A percentile compares a stretch with the other conserved stretches of the same genome.
Conservation (phyloP, 2,888 invertebrate genomes). For the Habroteleia sp. region DNA sequence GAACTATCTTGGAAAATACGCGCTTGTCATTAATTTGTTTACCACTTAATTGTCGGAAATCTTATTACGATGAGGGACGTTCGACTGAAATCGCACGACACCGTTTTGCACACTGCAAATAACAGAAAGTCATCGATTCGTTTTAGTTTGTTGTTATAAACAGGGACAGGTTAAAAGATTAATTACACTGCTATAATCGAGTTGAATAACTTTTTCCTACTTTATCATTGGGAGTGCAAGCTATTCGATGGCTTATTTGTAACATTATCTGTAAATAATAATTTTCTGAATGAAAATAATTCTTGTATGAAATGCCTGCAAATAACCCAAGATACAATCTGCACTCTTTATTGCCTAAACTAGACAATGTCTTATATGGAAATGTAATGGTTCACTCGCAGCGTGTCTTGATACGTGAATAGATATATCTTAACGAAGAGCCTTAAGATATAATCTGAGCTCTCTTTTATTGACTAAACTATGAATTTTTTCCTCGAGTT, state of each 20-base stretch:
- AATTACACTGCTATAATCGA: constrained; percentile 51
- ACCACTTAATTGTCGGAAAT: constrained; percentile 51
- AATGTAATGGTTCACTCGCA: constrained; percentile 50
- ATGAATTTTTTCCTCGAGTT: constrained; percentile 19
- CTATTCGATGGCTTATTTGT: too few relatives aligned
- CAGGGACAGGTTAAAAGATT: constrained; percentile 53
- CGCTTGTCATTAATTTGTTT: constrained; percentile 53
- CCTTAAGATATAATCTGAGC: constrained; percentile 27
- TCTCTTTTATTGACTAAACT: constrained; percentile 32
- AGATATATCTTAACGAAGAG: constrained; percentile 45
- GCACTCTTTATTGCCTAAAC: constrained; percentile 42
- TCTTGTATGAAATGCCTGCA: constrained; percentile 14
- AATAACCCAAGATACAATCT: constrained; percentile 31
- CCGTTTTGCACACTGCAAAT: constrained; percentile 37
- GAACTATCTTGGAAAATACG: constrained; percentile 34
- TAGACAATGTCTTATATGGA: constrained; percentile 47
- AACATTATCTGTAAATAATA: too few relatives aligned
- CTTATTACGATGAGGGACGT: constrained; percentile 45
- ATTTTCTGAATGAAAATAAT: constrained; percentile 19
- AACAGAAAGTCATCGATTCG: constrained; percentile 47
- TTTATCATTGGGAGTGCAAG: too few relatives aligned
- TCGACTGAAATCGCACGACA: constrained; percentile 42
- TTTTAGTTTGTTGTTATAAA: constrained; percentile 25
- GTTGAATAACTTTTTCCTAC: constrained; percentile 22
- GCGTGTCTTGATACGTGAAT: constrained; percentile 40